phyloP scores from a whole-genome alignment of 2,797 vertebrate species.

The Rhinichthys osculus region DNA sequence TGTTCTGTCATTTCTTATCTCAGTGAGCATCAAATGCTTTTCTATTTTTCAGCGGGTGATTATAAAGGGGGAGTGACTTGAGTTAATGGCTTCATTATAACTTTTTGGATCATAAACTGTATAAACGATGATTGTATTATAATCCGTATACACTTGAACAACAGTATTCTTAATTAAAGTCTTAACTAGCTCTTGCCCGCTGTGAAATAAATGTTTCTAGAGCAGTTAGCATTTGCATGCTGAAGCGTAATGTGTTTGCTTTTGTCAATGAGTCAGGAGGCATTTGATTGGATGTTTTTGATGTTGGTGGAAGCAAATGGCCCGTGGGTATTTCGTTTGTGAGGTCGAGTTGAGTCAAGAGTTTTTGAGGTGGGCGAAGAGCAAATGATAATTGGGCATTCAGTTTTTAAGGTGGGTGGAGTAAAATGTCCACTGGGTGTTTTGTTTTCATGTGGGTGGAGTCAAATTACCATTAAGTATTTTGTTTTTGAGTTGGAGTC shows the following conservation, averaged over 20 bases:
- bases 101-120: slow-evolving; percentile 53
- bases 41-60: slow-evolving; percentile 29
- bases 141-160: slow-evolving; percentile 48
- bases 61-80: slow-evolving; percentile 44
- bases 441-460: background rate
- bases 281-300: slow-evolving; percentile 13
- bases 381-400: background rate
- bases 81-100: slow-evolving; percentile 52
- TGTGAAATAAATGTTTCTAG: slow-evolving; percentile 41
- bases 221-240: slow-evolving; percentile 5
- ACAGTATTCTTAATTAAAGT: slow-evolving; percentile 49
- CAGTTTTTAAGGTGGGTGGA: background rate
- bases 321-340: background rate
- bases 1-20: slow-evolving; percentile 43
- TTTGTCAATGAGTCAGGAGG: background rate
- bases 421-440: background rate
- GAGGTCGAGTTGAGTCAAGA: background rate
- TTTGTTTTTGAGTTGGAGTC: background rate
- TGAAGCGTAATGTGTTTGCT: slow-evolving; percentile 14
- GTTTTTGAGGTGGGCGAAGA: background rate
- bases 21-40: slow-evolving; percentile 41
- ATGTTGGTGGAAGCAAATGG: background rate
- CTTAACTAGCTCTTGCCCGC: slow-evolving; percentile 45
- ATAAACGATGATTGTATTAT: slow-evolving; percentile 55
- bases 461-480: background rate